These are phyloP conservation scores for Cecidostiba fungosa DNA, from an alignment of 2,888 invertebrate genomes.

Conservation along the genomic window DNA sequence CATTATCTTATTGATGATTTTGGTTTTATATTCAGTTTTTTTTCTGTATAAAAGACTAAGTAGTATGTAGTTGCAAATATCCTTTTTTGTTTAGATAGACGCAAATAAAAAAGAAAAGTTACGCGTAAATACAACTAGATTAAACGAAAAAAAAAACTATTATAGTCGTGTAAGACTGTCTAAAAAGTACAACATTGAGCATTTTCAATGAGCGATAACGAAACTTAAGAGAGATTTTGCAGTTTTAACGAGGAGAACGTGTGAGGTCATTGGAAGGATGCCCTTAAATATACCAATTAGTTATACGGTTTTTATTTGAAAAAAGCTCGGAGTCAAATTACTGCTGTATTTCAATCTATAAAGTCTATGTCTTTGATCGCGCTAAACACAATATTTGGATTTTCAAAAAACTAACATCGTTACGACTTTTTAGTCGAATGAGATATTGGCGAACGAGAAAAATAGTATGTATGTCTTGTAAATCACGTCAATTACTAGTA, in stretches of 20 bases:
- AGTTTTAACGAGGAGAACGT: slow-evolving; percentile 39
- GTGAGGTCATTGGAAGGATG: slow-evolving; percentile 30
- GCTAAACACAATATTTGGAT: slow-evolving; percentile 36
- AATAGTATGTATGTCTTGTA: slow-evolving; percentile 37
- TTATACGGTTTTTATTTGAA: slow-evolving; percentile 33
- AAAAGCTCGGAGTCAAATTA: slow-evolving; percentile 40
- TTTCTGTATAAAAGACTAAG: slow-evolving; percentile 42
- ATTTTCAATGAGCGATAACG: slow-evolving; percentile 55
- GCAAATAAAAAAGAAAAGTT: slow-evolving; percentile 31
- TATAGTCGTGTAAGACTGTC: slow-evolving; percentile 60
- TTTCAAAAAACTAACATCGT: slow-evolving; percentile 8
- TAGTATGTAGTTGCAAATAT: slow-evolving; percentile 31
- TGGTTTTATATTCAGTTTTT: slow-evolving; percentile 28
- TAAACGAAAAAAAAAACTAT: slow-evolving; percentile 40
- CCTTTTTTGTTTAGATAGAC: slow-evolving; percentile 28
- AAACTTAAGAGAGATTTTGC: slow-evolving; percentile 42
- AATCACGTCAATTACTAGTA: slow-evolving; percentile 55
- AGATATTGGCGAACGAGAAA: slow-evolving; percentile 22
- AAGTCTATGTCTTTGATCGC: slow-evolving; percentile 28
- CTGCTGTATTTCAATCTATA: slow-evolving; percentile 25
- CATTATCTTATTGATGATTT: slow-evolving; percentile 30
- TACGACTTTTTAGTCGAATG: slow-evolving; percentile 6
- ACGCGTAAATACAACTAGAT: slow-evolving; percentile 35
- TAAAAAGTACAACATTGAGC: slow-evolving; percentile 63
- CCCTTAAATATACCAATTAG: slow-evolving; percentile 32